Conservation (phyloP, 2,113 vertebrate genomes). For the Tauraco erythrolophus region DNA sequence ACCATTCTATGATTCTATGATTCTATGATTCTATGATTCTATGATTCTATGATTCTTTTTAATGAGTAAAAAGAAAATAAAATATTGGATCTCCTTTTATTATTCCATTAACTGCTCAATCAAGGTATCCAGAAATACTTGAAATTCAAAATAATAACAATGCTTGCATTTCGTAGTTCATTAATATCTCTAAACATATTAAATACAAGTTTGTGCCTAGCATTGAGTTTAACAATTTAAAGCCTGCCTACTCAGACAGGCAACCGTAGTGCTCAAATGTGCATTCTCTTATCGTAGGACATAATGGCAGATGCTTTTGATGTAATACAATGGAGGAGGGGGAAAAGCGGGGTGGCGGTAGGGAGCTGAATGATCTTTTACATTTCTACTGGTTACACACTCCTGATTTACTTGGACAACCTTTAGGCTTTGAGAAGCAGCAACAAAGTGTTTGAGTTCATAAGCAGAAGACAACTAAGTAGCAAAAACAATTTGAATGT, state of each 20-base stretch:
- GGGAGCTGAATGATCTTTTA: too few species aligned
- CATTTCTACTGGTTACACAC: background rate
- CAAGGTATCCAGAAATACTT: background rate
- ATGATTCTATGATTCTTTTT: background rate
- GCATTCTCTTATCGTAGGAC: too few species aligned
- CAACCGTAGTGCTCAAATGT: background rate
- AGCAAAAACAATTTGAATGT: background rate
- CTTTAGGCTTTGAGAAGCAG: background rate
- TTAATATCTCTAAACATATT: too few species aligned
- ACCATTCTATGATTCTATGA: too few species aligned
- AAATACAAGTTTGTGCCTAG: background rate
- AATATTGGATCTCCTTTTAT: too few species aligned
- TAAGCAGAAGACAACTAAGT: background rate
- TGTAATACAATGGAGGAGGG: too few species aligned
- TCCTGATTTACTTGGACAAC: background rate
- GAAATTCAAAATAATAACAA: background rate
- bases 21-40: too few species aligned
- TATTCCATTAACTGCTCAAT: background rate
- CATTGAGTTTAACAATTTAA: background rate
- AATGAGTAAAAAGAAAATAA: too few species aligned
- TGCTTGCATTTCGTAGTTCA: background rate
- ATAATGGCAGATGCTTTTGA: too few species aligned
- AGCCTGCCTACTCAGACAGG: background rate
- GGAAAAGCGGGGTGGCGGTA: too few species aligned
- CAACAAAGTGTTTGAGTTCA: background rate